Evolutionary conservation across 2,888 invertebrate genomes (phyloP), one percentile per base, ranked within the genome.

Genomic region (Ichneumoninae sp.): DNA sequence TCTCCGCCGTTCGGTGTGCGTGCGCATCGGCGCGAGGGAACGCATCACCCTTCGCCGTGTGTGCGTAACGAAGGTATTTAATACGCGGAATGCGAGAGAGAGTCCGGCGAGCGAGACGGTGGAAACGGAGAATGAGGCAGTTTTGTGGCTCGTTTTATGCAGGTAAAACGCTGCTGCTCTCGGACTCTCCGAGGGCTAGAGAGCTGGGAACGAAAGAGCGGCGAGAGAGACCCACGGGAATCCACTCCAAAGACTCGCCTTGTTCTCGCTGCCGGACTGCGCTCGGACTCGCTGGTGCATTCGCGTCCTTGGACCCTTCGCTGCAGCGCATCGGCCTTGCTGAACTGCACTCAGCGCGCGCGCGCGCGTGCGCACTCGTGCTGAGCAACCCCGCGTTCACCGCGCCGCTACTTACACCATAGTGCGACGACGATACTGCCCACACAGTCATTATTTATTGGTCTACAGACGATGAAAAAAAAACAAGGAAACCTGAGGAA

Each of bases 71-170:
- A 71, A 88, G 88, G 89, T 87, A 89, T 91, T 91, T 91, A 90
- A 91, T 89, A 89, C 87, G 86, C 82, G 88, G 91, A 89, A 89
- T 89, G 87, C 83, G 81, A 80, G 82, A 76, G 85, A 81, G 83
- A 81, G 83, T 63, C 30, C 84, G 69, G 50, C 3, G 54, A 70
- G 79, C 36, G 74, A 79, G 63, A 73, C 57, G 57, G 44, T 50
- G 22, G 30, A 36, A 79, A 52, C 54, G 73, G 79, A 79, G 80
- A 81, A 77, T 74, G 81, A 81, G 81, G 77, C 73, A 82, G 40
- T 84, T 81, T 84, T 71, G 85, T 85, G 85, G 79, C 81, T 85
- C 85, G 81, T 83, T 85, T 83, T 81, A 69, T 86, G 81, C 86
- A 83, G 83, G 85, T 85, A 85, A 86, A 85, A 83, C 77, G 73